phyloP scores from a whole-genome alignment of 2,888 invertebrate genomes.

The Rhogogaster chlorosoma region DNA sequence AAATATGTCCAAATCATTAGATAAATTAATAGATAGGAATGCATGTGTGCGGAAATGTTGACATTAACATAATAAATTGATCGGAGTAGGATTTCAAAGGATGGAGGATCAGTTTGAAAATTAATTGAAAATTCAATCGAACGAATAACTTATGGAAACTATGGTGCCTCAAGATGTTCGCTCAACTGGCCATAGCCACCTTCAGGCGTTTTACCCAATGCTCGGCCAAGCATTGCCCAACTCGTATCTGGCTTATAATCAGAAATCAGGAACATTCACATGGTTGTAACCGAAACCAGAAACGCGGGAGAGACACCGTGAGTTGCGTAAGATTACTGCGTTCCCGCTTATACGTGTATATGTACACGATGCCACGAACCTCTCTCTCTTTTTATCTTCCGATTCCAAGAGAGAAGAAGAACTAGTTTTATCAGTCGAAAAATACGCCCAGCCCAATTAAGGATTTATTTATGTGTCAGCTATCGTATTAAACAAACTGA shows the following conservation, averaged over 20 bases:
- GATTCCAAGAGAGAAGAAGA: conserved; percentile 37
- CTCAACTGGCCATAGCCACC: conserved; percentile 31
- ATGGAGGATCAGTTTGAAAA: neutral
- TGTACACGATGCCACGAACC: neutral
- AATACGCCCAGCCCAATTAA: conserved; percentile 66
- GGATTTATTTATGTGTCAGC: conserved; percentile 65
- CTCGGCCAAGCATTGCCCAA: conserved; percentile 40
- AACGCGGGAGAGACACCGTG: conserved; percentile 49
- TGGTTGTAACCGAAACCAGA: conserved; percentile 49
- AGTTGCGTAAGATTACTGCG: conserved; percentile 52
- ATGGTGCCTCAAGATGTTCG: conserved; percentile 20
- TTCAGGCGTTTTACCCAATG: conserved; percentile 46
- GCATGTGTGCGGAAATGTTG: conserved; percentile 3
- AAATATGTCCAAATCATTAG: neutral
- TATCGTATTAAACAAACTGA: conserved; percentile 66
- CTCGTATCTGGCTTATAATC: conserved; percentile 48
- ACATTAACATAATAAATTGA: neutral
- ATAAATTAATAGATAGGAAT: neutral
- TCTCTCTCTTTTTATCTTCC: conserved; percentile 1
- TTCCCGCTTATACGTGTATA: conserved; percentile 29
- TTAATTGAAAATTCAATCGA: conserved; percentile 20
- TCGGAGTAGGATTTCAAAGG: neutral
- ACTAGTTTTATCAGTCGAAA: conserved; percentile 54
- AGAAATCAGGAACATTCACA: conserved; percentile 50
- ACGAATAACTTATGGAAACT: neutral